These are phyloP conservation scores for Trichonephila clavata DNA, from an alignment of 1,140 invertebrate species.

Conservation along the genomic window DNA sequence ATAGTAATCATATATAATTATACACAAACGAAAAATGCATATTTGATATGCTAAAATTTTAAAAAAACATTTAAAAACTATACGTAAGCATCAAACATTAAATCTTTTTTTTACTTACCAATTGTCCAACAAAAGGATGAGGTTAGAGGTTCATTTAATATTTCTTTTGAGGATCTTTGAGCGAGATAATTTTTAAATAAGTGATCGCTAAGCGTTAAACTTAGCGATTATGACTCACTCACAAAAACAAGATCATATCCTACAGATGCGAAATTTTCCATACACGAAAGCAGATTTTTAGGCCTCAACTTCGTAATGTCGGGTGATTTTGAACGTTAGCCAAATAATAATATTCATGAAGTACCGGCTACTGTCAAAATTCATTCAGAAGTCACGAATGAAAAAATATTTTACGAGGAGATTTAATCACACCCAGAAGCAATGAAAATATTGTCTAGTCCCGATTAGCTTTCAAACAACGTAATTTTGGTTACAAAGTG, in stretches of 20 bases:
- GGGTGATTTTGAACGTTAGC: conserved; percentile 55
- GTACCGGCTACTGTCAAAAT: conserved; percentile 51
- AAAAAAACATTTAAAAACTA: not conserved
- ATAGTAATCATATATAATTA: not conserved
- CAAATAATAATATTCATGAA: conserved; percentile 68
- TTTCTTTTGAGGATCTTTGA: conserved; percentile 21
- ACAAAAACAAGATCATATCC: conserved; percentile 57
- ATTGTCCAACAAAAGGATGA: not conserved
- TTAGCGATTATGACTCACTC: conserved; percentile 61
- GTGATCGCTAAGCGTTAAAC: conserved; percentile 62
- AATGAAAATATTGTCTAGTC: conserved; percentile 16
- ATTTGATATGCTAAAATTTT: not conserved
- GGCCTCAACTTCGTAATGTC: conserved; percentile 65
- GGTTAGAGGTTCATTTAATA: conserved; percentile 27
- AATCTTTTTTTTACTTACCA: conserved; percentile 28
- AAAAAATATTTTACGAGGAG: conserved; percentile 27
- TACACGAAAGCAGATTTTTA: conserved; percentile 75
- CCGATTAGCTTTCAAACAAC: conserved; percentile 27
- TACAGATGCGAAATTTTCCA: conserved; percentile 47
- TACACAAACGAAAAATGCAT: not conserved
- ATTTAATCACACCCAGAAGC: conserved; percentile 38
- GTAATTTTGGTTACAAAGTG: conserved; percentile 26
- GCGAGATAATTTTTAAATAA: conserved; percentile 14
- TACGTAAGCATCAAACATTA: conserved; percentile 13
- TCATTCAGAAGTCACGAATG: conserved; percentile 39